Evolutionary conservation across 2,113 vertebrate genomes (phyloP), one percentile per base, ranked within the genome.

Genomic region (Passer domesticus): DNA sequence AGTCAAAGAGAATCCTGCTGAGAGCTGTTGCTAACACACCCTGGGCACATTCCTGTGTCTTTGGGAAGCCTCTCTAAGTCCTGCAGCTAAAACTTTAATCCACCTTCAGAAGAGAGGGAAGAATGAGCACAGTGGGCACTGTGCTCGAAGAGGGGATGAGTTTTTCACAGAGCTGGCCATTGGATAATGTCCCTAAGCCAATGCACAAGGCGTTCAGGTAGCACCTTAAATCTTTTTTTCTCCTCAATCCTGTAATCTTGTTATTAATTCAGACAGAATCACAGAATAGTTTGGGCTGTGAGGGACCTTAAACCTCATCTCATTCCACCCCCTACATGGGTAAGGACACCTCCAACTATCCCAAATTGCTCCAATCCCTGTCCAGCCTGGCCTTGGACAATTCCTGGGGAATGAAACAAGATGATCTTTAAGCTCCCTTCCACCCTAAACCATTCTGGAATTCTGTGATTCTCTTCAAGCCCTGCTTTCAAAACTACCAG

Each of bases 91-190:
- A 89, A 33, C 27, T 39, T 67, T 5, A 50, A 66, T 31, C 9
- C 2, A 1, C 19, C 30, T 41, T 10, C 11, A 28, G 30, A 28
- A 41, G 13, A 41, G 35, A 73, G 20, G 27, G 31, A n/a, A 44
- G 41, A 66, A 39, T 1, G 0, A 67, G 24, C n/a, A 47, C 56
- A 25, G 5, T 3, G 22, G 33, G 25, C 39, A 6, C 2, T 3
- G 24, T 3, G n/a, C 11, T 77, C n/a, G 13, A 15, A 23, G 12
- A 17, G n/a, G 23, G 14, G 10, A 13, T 18, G 15, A 47, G 13
- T 39, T 91, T 88, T 83, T 44, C 37, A 72, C 17, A 18, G 30
- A 35, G 12, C 7, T 41, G 5, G 67, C 58, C 9, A 8, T 2
- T 17, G 8, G 17, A 5, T 58, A 0, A 87, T 77, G 4, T 25